These are phyloP conservation scores for Halesus radiatus DNA, from an alignment of 1,140 invertebrate species.

Conservation along the genomic window DNA sequence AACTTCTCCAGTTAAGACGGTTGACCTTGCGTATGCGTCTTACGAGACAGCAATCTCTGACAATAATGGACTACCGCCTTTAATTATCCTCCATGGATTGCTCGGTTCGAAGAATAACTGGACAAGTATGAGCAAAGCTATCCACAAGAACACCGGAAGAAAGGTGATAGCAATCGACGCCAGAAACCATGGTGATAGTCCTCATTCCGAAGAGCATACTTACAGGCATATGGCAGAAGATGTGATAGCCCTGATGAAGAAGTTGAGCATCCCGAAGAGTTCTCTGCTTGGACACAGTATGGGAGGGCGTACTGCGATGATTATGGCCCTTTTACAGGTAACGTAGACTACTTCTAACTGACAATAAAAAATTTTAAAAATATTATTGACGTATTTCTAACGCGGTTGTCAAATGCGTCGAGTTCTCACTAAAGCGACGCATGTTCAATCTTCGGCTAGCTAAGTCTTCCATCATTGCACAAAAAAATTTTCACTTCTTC, in stretches of 20 bases:
- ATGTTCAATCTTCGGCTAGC: too few species aligned
- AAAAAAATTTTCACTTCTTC: too few species aligned
- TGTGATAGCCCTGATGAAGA: slow-evolving; percentile 75
- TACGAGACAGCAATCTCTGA: slow-evolving; percentile 65
- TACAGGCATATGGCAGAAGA: slow-evolving; percentile 84
- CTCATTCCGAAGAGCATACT: slow-evolving; percentile 79
- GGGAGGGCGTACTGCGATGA: slow-evolving; percentile 90
- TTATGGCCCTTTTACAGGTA: slow-evolving; percentile 72
- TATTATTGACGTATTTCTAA: too few species aligned
- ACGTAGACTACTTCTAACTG: too few species aligned
- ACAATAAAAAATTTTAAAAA: too few species aligned
- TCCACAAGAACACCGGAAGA: slow-evolving; percentile 74
- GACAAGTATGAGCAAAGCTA: slow-evolving; percentile 82
- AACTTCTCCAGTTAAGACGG: slow-evolving; percentile 57
- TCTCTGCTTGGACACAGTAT: slow-evolving; percentile 90
- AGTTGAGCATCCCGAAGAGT: slow-evolving; percentile 74
- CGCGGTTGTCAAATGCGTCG: too few species aligned
- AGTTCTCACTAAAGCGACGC: too few species aligned
- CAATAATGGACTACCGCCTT: slow-evolving; percentile 67
- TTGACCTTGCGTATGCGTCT: slow-evolving; percentile 72
- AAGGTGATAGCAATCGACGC: slow-evolving; percentile 87
- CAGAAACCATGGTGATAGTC: slow-evolving; percentile 93
- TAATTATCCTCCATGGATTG: slow-evolving; percentile 89
- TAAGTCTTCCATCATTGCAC: too few species aligned
- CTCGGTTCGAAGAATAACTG: slow-evolving; percentile 87